Conservation (phyloP, 2,113 vertebrate genomes). For the Girardinichthys multiradiatus region DNA sequence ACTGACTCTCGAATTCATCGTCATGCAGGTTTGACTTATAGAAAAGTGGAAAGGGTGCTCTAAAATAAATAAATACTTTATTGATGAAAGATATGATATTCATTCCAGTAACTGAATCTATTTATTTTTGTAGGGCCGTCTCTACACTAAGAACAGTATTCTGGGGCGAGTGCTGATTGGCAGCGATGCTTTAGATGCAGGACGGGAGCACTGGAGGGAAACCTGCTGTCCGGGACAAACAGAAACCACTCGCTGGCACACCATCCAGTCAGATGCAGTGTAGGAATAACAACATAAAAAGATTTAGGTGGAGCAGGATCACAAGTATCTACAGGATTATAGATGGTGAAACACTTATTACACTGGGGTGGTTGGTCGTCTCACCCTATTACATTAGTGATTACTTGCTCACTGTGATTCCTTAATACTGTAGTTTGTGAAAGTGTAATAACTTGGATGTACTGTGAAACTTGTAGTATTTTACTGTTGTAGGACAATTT, state of each 20-base stretch:
- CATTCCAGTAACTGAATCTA: not conserved
- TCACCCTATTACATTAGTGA: conserved; percentile 24
- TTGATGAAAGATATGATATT: not conserved
- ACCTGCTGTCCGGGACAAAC: conserved; percentile 78
- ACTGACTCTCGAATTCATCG: conserved; percentile 77
- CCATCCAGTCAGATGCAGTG: conserved; percentile 61
- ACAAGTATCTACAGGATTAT: not conserved
- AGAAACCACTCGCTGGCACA: conserved; percentile 83
- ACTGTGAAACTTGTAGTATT: conserved; percentile 21
- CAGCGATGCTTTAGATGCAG: conserved; percentile 46
- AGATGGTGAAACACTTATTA: not conserved
- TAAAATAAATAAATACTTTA: too few relatives aligned
- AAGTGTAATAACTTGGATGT: conserved; percentile 27
- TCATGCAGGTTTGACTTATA: conserved; percentile 81
- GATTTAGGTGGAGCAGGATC: not conserved
- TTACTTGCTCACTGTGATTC: conserved; percentile 40
- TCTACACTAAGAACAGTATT: conserved; percentile 77
- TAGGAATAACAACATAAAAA: not conserved
- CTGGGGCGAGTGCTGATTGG: conserved; percentile 82
- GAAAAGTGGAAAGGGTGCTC: not conserved
- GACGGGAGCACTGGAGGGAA: conserved; percentile 83
- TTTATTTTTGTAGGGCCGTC: conserved; percentile 69
- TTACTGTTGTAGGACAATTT: conserved; percentile 19
- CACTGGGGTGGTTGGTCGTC: not conserved
- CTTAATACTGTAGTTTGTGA: conserved; percentile 10